phyloP scores from a whole-genome alignment of 2,797 vertebrate genomes.

The Glyptemys insculpta region DNA sequence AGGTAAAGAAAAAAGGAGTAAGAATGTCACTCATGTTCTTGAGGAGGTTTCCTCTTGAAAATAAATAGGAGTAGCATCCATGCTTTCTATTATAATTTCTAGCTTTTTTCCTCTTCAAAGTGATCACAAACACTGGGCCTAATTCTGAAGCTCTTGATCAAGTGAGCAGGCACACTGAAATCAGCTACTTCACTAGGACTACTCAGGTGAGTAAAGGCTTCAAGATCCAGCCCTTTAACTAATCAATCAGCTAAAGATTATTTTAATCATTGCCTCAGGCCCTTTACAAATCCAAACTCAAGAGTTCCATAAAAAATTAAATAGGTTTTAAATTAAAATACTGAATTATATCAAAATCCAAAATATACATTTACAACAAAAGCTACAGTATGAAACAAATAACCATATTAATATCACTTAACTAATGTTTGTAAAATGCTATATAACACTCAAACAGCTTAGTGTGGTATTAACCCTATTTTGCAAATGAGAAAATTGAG shows the following conservation, averaged over 20 bases:
- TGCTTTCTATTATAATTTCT: neutral
- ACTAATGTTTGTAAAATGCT: neutral
- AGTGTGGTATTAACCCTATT: neutral
- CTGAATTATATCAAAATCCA: neutral
- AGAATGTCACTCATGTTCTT: neutral
- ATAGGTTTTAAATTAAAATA: conserved; percentile 17
- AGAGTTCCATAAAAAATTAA: neutral
- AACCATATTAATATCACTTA: neutral
- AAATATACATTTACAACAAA: conserved; percentile 6
- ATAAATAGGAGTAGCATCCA: neutral
- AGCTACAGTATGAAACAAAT: neutral
- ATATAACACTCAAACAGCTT: neutral
- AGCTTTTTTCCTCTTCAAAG: neutral
- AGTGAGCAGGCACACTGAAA: neutral
- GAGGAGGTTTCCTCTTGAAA: neutral
- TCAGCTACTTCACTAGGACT: neutral
- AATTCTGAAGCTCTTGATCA: neutral
- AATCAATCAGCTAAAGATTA: conserved; percentile 3
- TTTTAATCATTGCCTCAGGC: conserved; percentile 6
- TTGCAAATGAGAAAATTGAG: neutral
- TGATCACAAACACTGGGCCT: neutral
- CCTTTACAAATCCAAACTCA: neutral
- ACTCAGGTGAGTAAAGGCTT: rapidly evolving
- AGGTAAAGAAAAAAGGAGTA: neutral
- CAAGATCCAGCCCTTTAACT: neutral